These are phyloP conservation scores for Hydraecia micacea DNA, from an alignment of 2,888 invertebrate species.

Conservation along the genomic window DNA sequence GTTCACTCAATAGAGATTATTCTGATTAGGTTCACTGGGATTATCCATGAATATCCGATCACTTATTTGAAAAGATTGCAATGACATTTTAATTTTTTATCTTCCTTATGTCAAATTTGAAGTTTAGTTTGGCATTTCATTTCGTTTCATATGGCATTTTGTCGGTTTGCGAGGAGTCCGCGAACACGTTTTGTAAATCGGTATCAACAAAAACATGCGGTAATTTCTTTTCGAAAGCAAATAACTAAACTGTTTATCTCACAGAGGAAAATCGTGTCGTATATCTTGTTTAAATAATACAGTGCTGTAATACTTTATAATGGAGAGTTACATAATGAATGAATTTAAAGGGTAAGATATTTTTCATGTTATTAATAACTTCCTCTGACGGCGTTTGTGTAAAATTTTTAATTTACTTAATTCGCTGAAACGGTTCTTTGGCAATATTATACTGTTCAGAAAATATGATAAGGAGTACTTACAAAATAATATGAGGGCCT, in stretches of 20 bases:
- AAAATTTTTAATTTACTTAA: slow-evolving; percentile 76
- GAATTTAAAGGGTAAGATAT: slow-evolving; percentile 74
- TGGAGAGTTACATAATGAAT: slow-evolving; percentile 84
- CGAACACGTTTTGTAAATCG: slow-evolving; percentile 63
- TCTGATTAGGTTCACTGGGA: too few relatives aligned
- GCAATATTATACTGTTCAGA: slow-evolving; percentile 4
- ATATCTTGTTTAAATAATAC: slow-evolving; percentile 34
- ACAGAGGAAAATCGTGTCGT: slow-evolving; percentile 24
- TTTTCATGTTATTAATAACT: slow-evolving; percentile 69
- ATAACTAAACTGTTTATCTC: slow-evolving; percentile 17
- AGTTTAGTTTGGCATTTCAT: slow-evolving; percentile 37
- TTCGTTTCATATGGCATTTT: slow-evolving; percentile 46
- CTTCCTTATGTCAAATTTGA: slow-evolving; percentile 37
- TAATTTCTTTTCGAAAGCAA: slow-evolving; percentile 67
- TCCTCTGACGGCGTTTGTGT: slow-evolving; percentile 68
- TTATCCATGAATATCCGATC: neutral
- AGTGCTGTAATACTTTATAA: slow-evolving; percentile 57
- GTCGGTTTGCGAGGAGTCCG: slow-evolving; percentile 39
- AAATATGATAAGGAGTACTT: neutral
- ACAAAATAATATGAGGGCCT: neutral
- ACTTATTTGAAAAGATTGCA: neutral
- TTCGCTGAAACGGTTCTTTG: slow-evolving; percentile 46
- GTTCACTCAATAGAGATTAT: neutral
- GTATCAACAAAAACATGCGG: slow-evolving; percentile 79
- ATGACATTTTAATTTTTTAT: slow-evolving; percentile 29